Evolutionary conservation across 2,797 vertebrate genomes (phyloP), one percentile per base, ranked within the genome.

Genomic region (Botia kubotai): DNA sequence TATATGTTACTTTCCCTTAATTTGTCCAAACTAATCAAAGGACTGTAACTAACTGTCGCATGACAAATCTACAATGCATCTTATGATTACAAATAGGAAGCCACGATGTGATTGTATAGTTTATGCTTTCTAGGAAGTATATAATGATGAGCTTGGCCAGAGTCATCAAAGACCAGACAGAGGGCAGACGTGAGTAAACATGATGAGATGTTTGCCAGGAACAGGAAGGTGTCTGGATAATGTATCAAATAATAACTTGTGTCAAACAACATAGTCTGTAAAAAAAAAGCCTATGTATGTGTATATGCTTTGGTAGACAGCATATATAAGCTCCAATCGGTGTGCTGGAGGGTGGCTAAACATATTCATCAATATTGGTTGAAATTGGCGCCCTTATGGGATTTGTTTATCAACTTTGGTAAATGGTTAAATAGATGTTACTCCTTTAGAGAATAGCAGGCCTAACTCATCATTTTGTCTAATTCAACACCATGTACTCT

Each of bases 371-470:
- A 70, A 73, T 76, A 63, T 86, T 90, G 68, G 84, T 86, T 77
- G 68, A 77, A 87, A 83, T 55, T 53, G 66, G 82, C 81, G 67
- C 82, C 50, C 80, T 68, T 84, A 36, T 14, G 81, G 86, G 82
- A 83, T 83, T 67, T 88, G 87, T 86, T 87, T 88, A 80, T 87
- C 85, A 82, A 17, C 14, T 63, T 80, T 70, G 16, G 72, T 87
- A 83, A 86, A 84, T 89, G 83, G 85, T 69, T 67, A 62, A 72
- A 79, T 14, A 52, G 46, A 21, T 68, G 70, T 21, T 81, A 77
- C 82, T 84, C 60, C 75, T 75, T 71, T 46, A 68, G 73, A 78
- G 62, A 86, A 82, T 2, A 3, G 60, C 76, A 84, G 82, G 84
- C 82, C 83, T 7, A 55, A 82, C 79, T 55, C 70, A 86, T 85